phyloP scores from a whole-genome alignment of 1,140 invertebrate genomes.

The Daktulosphaira vitifoliae region DNA sequence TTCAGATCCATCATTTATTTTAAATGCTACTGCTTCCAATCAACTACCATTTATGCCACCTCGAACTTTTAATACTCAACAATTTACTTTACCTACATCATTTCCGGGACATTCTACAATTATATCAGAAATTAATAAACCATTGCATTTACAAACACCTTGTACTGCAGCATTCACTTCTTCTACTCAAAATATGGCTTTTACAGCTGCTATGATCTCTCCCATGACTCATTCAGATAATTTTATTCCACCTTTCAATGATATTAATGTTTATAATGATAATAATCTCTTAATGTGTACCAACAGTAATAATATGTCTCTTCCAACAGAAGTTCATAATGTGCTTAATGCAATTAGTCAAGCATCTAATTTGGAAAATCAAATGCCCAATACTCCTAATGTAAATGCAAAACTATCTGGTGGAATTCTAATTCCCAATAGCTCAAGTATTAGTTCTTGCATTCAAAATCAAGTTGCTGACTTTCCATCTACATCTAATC shows the following conservation, averaged over 20 bases:
- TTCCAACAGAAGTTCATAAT: conserved; percentile 14
- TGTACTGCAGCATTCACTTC: conserved; percentile 67
- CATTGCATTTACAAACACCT: conserved; percentile 45
- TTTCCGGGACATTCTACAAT: conserved; percentile 1
- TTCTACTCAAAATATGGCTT: conserved; percentile 64
- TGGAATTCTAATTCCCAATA: neutral
- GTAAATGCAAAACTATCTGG: neutral
- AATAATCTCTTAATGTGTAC: conserved; percentile 8
- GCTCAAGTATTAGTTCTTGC: neutral
- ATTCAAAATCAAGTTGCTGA: neutral
- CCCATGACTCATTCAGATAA: conserved; percentile 40
- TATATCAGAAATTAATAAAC: conserved; percentile 45
- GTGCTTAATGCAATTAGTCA: conserved; percentile 20
- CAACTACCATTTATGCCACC: conserved; percentile 49
- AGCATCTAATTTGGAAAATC: conserved; percentile 13
- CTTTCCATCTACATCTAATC: conserved; percentile 21
- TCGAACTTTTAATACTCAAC: conserved; percentile 21
- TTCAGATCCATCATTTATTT: conserved; percentile 25
- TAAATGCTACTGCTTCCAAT: conserved; percentile 43
- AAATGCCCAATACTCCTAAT: conserved; percentile 2
- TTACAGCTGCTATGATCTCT: conserved; percentile 64
- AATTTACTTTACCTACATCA: conserved; percentile 23
- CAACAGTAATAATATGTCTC: conserved; percentile 3
- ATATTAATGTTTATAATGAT: conserved; percentile 21
- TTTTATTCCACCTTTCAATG: conserved; percentile 20